Percentiles rank a stretch among this genome's conserved stretches.
Evolutionary conservation across 2,888 invertebrate species (phyloP).

Genomic region (Eudasyphora cyanicolor): DNA sequence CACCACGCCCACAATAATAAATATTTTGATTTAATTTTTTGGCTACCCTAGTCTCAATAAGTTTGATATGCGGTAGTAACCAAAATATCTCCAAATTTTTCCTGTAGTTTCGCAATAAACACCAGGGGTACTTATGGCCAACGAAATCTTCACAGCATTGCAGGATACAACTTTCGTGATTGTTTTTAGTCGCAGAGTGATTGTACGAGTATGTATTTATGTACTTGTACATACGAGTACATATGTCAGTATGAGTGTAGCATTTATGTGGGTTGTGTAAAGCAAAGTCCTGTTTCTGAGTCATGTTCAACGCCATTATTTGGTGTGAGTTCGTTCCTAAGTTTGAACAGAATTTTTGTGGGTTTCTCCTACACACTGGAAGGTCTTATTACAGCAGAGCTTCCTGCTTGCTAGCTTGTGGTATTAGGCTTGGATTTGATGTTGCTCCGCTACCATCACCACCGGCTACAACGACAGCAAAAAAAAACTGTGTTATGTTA

Average conservation of each 20-base stretch:
- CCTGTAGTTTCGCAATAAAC: not conserved
- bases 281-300: conserved; percentile 45
- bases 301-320: conserved; percentile 34
- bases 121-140: not conserved
- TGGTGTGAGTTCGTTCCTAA: conserved; percentile 40
- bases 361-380: conserved; percentile 28
- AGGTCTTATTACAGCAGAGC: conserved; percentile 50
- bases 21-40: too few relatives aligned
- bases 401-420: conserved; percentile 52
- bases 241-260: too few relatives aligned
- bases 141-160: conserved; percentile 19
- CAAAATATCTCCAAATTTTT: not conserved
- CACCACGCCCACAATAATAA: too few relatives aligned
- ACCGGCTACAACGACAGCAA: not conserved
- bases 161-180: conserved; percentile 4
- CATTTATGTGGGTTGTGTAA: conserved; percentile 10
- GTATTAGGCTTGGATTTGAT: conserved; percentile 3
- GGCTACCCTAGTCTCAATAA: too few relatives aligned
- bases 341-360: conserved; percentile 5
- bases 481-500: conserved; percentile 58
- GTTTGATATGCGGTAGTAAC: not conserved
- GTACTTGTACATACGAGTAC: too few relatives aligned
- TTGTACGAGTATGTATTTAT: not conserved
- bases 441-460: conserved; percentile 9
- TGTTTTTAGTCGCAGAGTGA: not conserved